These are phyloP conservation scores for Anniella stebbinsi DNA, from an alignment of 2,797 vertebrate species.

Conservation along the genomic window DNA sequence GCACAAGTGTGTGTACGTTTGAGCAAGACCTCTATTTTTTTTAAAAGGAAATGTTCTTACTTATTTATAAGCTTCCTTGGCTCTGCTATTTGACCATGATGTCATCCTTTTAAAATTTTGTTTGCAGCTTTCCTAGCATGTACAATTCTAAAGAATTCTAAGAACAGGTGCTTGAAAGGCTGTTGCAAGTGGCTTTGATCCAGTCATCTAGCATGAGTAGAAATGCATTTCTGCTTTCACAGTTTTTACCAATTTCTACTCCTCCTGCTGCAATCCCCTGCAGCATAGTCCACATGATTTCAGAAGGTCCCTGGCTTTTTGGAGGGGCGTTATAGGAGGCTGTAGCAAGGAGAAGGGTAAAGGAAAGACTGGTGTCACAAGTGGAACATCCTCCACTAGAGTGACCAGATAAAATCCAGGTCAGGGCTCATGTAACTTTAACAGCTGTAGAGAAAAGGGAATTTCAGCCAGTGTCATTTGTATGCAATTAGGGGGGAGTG, in stretches of 20 bases:
- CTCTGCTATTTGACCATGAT: not conserved
- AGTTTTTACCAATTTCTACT: not conserved
- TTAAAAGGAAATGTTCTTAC: not conserved
- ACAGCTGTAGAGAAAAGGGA: too few relatives aligned
- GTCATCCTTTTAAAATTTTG: not conserved
- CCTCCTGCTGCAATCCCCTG: not conserved
- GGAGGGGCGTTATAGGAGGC: not conserved
- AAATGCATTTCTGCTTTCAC: not conserved
- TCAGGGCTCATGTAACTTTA: too few relatives aligned
- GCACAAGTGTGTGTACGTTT: not conserved
- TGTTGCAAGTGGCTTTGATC: not conserved
- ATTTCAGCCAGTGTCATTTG: too few relatives aligned
- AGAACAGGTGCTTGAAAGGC: slow-evolving; percentile 9
- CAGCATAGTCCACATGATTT: not conserved
- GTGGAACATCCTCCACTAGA: not conserved
- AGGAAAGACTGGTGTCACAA: not conserved
- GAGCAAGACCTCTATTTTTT: not conserved
- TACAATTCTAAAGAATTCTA: not conserved
- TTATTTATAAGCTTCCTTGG: not conserved
- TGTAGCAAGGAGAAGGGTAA: not conserved
- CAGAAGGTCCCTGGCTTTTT: too few relatives aligned
- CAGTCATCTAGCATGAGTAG: not conserved
- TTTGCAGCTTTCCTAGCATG: not conserved
- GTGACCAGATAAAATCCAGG: too few relatives aligned
- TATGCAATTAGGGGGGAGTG: too few relatives aligned